Evolutionary conservation across 2,797 vertebrate species (phyloP).

Genomic region (Epinephelus coioides): DNA sequence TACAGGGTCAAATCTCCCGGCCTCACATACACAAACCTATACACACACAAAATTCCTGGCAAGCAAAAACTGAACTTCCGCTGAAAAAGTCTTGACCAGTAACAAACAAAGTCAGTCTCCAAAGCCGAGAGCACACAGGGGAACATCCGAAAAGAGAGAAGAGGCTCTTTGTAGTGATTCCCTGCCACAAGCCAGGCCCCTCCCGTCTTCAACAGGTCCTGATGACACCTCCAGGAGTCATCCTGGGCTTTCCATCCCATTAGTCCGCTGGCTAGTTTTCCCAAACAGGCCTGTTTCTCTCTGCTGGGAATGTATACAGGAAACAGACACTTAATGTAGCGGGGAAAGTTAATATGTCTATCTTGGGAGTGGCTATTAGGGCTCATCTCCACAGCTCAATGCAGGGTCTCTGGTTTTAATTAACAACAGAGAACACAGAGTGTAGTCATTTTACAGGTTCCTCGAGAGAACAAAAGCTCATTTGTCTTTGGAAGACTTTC

Average conservation of each 20-base stretch:
- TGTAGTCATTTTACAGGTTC: slow-evolving; percentile 43
- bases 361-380: slow-evolving; percentile 63
- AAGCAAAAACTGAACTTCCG: slow-evolving; percentile 35
- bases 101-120: slow-evolving; percentile 42
- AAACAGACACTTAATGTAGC: slow-evolving; percentile 77
- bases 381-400: slow-evolving; percentile 50
- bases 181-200: slow-evolving; percentile 17
- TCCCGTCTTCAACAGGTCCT: slow-evolving; percentile 58
- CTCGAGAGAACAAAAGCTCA: slow-evolving; percentile 40
- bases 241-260: slow-evolving; percentile 44
- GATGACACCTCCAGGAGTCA: slow-evolving; percentile 73
- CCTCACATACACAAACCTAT: slow-evolving; percentile 12
- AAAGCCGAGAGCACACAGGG: slow-evolving; percentile 45
- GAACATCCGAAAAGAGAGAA: slow-evolving; percentile 62
- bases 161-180: slow-evolving; percentile 62
- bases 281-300: slow-evolving; percentile 50
- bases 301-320: slow-evolving; percentile 73
- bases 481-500: slow-evolving; percentile 42
- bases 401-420: slow-evolving; percentile 64
- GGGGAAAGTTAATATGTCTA: slow-evolving; percentile 69
- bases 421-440: slow-evolving; percentile 42
- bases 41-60: slow-evolving; percentile 42
- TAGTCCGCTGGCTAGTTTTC: slow-evolving; percentile 28
- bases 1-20: slow-evolving; percentile 45
- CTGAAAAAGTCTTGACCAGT: slow-evolving; percentile 37